Evolutionary conservation across 1,140 invertebrate species (phyloP).

Genomic region (Tribolium madens): DNA sequence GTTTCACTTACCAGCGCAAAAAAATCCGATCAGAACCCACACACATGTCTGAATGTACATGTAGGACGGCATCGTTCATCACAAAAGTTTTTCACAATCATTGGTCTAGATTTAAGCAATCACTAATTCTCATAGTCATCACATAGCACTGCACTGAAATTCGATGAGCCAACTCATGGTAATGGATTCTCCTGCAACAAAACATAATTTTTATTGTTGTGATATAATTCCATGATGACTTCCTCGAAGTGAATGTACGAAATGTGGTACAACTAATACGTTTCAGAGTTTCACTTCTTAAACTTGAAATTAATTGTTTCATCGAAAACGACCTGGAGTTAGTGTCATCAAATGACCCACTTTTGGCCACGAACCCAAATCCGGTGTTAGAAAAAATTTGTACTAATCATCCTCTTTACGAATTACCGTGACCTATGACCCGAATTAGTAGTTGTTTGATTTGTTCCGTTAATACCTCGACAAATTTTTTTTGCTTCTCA

Average conservation of each 20-base stretch:
- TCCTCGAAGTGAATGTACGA: slow-evolving; percentile 5
- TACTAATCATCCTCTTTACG: background rate
- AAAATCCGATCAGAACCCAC: slow-evolving; percentile 49
- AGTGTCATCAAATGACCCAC: background rate
- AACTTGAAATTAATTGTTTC: background rate
- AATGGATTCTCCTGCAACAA: slow-evolving; percentile 9
- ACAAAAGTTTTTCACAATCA: slow-evolving; percentile 35
- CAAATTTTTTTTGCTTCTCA: background rate
- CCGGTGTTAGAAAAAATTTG: background rate
- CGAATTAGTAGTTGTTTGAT: background rate
- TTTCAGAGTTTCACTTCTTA: slow-evolving; percentile 26
- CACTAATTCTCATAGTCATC: slow-evolving; percentile 30
- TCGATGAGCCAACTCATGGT: background rate
- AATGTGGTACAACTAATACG: slow-evolving; percentile 2
- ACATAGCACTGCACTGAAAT: slow-evolving; percentile 15
- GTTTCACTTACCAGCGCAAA: slow-evolving; percentile 46
- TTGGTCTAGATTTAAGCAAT: slow-evolving; percentile 31
- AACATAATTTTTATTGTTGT: slow-evolving; percentile 4
- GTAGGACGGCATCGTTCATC: slow-evolving; percentile 47
- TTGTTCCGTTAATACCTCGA: background rate
- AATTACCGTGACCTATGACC: slow-evolving; percentile 4
- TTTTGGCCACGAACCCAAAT: background rate
- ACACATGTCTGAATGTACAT: slow-evolving; percentile 48
- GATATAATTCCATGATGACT: background rate
- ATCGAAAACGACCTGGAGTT: background rate